Evolutionary conservation across 2,797 vertebrate species (phyloP).

Genomic region (Cetoscarus ocellatus): DNA sequence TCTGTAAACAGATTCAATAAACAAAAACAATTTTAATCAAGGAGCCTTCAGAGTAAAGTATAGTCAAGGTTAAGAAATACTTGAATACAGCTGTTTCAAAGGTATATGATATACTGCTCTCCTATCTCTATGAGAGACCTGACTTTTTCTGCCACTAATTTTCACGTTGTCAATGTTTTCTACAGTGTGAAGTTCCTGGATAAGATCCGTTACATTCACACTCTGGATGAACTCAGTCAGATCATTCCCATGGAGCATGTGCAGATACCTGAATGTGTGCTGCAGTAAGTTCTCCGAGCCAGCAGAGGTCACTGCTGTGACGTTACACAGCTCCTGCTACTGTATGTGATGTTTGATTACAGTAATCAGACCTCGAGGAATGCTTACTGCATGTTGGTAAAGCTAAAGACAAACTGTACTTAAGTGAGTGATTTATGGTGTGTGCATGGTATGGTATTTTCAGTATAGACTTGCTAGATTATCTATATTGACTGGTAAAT

Average conservation of each 20-base stretch:
- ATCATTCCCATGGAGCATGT: slow-evolving; percentile 97
- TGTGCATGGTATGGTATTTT: background rate
- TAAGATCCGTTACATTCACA: slow-evolving; percentile 96
- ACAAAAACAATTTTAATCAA: background rate
- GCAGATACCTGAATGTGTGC: slow-evolving; percentile 94
- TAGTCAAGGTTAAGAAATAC: too few relatives aligned
- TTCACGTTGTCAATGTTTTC: slow-evolving; percentile 1
- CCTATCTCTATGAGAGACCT: fast-evolving
- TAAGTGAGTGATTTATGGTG: background rate
- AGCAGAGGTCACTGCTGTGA: slow-evolving; percentile 53
- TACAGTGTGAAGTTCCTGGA: slow-evolving; percentile 95
- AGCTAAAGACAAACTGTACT: slow-evolving; percentile 8
- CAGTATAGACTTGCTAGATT: too few relatives aligned
- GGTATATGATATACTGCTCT: background rate
- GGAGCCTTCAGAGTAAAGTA: background rate
- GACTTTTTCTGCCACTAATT: background rate
- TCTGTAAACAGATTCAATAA: background rate
- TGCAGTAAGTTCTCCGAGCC: slow-evolving; percentile 89
- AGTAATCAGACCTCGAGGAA: background rate
- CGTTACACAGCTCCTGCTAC: background rate
- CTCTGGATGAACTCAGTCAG: slow-evolving; percentile 90
- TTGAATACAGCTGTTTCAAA: background rate
- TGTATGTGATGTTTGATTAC: background rate
- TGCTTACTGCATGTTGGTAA: background rate
- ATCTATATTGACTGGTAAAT: background rate